phyloP scores from a whole-genome alignment of 2,797 vertebrate species.

The Darevskia mixta region DNA sequence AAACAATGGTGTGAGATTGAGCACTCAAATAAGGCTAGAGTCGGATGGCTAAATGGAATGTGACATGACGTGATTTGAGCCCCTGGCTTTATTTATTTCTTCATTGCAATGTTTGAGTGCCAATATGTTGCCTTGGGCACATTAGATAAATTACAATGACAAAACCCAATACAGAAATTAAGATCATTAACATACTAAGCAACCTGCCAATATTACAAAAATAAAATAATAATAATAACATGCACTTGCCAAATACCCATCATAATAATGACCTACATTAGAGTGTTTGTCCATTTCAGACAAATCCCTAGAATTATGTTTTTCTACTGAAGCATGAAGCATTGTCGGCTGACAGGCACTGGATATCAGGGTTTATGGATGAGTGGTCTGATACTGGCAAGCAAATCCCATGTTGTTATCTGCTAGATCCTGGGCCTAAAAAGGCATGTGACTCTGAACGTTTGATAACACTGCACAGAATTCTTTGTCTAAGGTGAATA shows the following conservation, averaged over 20 bases:
- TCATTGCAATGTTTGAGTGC: constrained; percentile 42
- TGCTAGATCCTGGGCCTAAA: not conserved
- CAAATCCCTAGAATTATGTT: constrained; percentile 16
- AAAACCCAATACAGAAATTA: constrained; percentile 64
- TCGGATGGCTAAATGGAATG: not conserved
- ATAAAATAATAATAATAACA: constrained; percentile 32
- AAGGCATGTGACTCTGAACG: constrained; percentile 34
- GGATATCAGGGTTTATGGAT: constrained; percentile 9
- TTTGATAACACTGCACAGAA: constrained; percentile 32
- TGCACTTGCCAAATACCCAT: constrained; percentile 41
- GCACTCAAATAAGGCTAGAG: not conserved
- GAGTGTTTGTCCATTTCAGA: constrained; percentile 40
- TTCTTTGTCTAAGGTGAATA: constrained; percentile 35
- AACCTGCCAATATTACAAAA: constrained; percentile 61
- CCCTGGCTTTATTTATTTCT: constrained; percentile 36
- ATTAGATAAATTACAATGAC: constrained; percentile 59
- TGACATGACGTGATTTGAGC: constrained; percentile 20
- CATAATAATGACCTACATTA: constrained; percentile 24
- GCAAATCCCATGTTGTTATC: not conserved
- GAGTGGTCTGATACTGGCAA: not conserved
- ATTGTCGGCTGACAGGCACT: constrained; percentile 40
- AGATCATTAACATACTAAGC: constrained; percentile 66
- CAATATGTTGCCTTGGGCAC: constrained; percentile 30
- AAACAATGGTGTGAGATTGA: not conserved
- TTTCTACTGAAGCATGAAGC: constrained; percentile 17